A percentile compares a stretch with the other conserved stretches of the same genome.
These are phyloP conservation scores for Pygocentrus nattereri DNA, from an alignment of 2,797 vertebrate species.

Conservation along the genomic window DNA sequence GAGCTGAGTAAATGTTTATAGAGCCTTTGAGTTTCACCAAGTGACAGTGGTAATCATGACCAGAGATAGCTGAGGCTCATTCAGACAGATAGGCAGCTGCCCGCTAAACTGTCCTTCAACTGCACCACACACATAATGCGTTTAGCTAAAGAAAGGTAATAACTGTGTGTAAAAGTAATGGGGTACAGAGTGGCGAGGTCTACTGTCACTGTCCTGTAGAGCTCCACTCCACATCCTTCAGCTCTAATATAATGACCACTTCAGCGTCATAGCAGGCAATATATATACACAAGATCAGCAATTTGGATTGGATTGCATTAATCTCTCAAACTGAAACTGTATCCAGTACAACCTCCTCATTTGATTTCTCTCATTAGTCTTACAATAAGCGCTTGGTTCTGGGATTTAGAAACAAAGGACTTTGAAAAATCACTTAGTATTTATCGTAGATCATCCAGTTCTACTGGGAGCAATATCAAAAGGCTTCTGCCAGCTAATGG, in stretches of 20 bases:
- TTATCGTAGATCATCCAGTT: constrained; percentile 38
- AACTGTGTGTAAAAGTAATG: neutral
- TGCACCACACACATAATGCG: neutral
- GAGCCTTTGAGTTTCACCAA: constrained; percentile 74
- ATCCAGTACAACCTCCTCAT: neutral
- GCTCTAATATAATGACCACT: neutral
- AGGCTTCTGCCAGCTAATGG: constrained; percentile 36
- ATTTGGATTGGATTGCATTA: neutral
- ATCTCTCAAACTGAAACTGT: neutral
- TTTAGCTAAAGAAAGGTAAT: neutral
- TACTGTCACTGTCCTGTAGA: neutral
- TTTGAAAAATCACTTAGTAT: constrained; percentile 20
- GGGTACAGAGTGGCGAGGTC: neutral
- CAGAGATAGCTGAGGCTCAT: constrained; percentile 67
- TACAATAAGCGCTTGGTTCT: constrained; percentile 33
- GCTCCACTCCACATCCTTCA: neutral
- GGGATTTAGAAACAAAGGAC: constrained; percentile 38
- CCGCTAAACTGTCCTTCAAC: constrained; percentile 66
- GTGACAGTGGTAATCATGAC: constrained; percentile 78
- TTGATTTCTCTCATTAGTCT: constrained; percentile 25
- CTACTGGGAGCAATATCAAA: constrained; percentile 43
- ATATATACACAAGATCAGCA: constrained; percentile 8
- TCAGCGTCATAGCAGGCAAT: neutral
- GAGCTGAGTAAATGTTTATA: constrained; percentile 82
- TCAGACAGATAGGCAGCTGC: constrained; percentile 67